Evolutionary conservation across 1,140 invertebrate species (phyloP), one percentile per base, ranked within the genome.

Genomic region (Procambarus clarkii): DNA sequence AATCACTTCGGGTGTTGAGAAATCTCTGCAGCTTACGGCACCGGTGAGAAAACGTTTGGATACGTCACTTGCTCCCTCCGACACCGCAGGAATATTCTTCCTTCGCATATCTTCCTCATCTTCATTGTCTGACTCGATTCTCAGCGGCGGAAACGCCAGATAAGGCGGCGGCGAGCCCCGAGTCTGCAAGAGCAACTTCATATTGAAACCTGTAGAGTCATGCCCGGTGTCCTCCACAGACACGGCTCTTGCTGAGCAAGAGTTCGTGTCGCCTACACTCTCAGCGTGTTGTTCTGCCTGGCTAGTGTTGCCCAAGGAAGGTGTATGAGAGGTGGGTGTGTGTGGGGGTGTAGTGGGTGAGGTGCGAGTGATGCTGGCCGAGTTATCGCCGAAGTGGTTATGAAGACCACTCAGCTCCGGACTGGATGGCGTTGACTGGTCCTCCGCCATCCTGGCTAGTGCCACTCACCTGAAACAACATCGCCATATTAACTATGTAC

Each of bases 401-500:
- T 64, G 21, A 15, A 64, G 15, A 64, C 4, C 18, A 4, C 18
- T 21, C 60, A 58, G 54, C 54, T 58, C 54, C 54, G 13, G 54
- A 13, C 18, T 64, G 21, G 13, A 13, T 18, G 21, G 18, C 18
- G 46, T 21, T n/a, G 21, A 48, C 9, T 50, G 54, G 5, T 81
- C 48, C 48, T 58, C 79, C 24, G 48, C 24, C 79, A 81, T 81
- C 48, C 34, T 58, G 3, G 54, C 45, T 81, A 48, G 8, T 81
- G n/a, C 24, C 79, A 58, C 79, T 81, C 79, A 81, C 79, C 79
- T 81, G 79, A 11, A 24, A 81, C 1, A 81, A n/a, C 8, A 81
- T 50, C 3, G 3, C 13, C 5, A 81, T 18, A 18, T 18, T 64
- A 11, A 64, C 1, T 64, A 64, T 54, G 60, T 64, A 64, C 60